phyloP scores from a whole-genome alignment of 1,140 invertebrate species.

The Uloborus diversus region DNA sequence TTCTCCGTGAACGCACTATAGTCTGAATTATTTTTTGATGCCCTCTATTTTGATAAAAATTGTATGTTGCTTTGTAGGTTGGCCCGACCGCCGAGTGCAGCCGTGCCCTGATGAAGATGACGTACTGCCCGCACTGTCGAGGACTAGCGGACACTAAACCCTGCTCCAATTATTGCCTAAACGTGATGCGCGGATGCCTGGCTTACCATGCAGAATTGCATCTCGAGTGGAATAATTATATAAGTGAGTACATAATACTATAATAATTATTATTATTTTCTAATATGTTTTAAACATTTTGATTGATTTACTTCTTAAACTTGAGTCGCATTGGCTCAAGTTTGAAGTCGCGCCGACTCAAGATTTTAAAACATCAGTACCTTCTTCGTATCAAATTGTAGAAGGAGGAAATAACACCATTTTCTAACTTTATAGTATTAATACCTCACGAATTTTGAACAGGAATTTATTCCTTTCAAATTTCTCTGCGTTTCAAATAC shows the following conservation, averaged over 20 bases:
- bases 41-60: background rate
- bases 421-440: too few relatives aligned
- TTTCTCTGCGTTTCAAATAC: too few relatives aligned
- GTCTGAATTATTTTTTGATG: background rate
- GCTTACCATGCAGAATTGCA: slow-evolving; percentile 84
- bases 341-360: too few relatives aligned
- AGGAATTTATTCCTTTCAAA: too few relatives aligned
- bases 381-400: too few relatives aligned
- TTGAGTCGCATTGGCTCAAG: too few relatives aligned
- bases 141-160: slow-evolving; percentile 76
- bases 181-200: slow-evolving; percentile 90
- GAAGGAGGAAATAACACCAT: too few relatives aligned
- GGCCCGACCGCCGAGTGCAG: slow-evolving; percentile 76
- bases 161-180: slow-evolving; percentile 87
- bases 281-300: too few relatives aligned
- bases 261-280: too few relatives aligned
- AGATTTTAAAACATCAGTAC: too few relatives aligned
- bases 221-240: slow-evolving; percentile 88
- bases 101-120: slow-evolving; percentile 81
- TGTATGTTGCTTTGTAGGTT: slow-evolving; percentile 64
- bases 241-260: slow-evolving; percentile 73
- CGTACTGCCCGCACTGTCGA: slow-evolving; percentile 83
- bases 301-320: too few relatives aligned
- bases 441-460: too few relatives aligned
- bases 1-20: background rate